Evolutionary conservation across 1,140 invertebrate species (phyloP), one percentile per base, ranked within the genome.

Genomic region (Aphelenchoides besseyi): DNA sequence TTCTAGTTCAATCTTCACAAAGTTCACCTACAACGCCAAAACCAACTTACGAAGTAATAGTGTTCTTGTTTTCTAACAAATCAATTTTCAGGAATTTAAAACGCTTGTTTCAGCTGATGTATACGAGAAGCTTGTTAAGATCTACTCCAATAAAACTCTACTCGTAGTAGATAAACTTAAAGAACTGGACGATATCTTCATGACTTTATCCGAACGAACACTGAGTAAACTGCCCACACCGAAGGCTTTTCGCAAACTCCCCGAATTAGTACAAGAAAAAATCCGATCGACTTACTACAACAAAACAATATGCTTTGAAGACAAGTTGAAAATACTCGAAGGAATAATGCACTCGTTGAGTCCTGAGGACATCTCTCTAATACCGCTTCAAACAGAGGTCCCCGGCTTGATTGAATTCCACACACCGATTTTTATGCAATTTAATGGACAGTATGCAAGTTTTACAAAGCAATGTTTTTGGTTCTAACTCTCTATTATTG

Each of bases 111-210:
- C 70, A 1, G 37, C 68, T 30, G 28, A 59, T 12, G 18, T 63
- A 3, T 72, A 74, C 71, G n/a, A 72, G 12, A 75, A 53, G 37
- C 71, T 72, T 2, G 70, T 55, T 16, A 16, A 54, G 16, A 54
- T 72, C 9, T 72, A 72, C 28, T 18, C 69, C 2, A 72, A 72
- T 41, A 72, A 72, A 71, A 74, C 70, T 30, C 36, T 72, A 28
- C 70, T 72, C 12, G 71, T 72, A 2, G 54, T 72, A 75, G 73
- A 75, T 23, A 77, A 75, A 67, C 55, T 75, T 37, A 76, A 78
- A 68, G 57, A 70, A 67, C 36, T 78, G 26, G 76, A 75, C 55
- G 76, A 75, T 29, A 18, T 75, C 29, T 75, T 75, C 54, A 77
- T 78, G 75, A 32, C 53, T 8, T 41, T 75, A 41, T 61, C 74